phyloP scores from a whole-genome alignment of 2,888 invertebrate genomes.

The Drosophila merina region DNA sequence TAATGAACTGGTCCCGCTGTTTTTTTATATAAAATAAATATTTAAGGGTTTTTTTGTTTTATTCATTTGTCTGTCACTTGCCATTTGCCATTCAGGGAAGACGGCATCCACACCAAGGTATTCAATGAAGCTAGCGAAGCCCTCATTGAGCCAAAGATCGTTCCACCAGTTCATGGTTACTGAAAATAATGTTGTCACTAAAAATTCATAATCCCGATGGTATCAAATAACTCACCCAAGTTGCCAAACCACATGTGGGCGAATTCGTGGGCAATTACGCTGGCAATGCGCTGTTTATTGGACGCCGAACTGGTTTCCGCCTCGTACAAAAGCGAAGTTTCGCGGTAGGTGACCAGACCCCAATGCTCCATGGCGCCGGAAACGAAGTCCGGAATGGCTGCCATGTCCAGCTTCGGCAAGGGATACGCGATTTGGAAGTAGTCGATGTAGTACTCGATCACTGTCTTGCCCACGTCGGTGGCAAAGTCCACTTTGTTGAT shows the following conservation, averaged over 20 bases:
- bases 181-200: constrained; percentile 68
- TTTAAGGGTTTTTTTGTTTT: neutral
- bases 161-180: constrained; percentile 98
- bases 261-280: constrained; percentile 95
- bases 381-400: constrained; percentile 84
- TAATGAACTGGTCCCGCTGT: constrained; percentile 91
- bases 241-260: constrained; percentile 98
- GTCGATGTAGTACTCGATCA: constrained; percentile 92
- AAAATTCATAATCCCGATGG: neutral
- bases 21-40: constrained; percentile 73
- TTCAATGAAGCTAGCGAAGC: constrained; percentile 96
- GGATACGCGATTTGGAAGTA: constrained; percentile 95
- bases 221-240: constrained; percentile 86
- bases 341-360: constrained; percentile 95
- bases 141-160: constrained; percentile 96
- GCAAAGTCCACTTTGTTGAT: constrained; percentile 91
- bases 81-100: constrained; percentile 92
- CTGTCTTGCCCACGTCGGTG: constrained; percentile 88
- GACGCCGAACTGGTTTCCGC: constrained; percentile 88
- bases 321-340: constrained; percentile 92
- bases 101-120: constrained; percentile 90
- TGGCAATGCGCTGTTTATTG: constrained; percentile 91
- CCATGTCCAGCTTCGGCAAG: constrained; percentile 91
- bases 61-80: constrained; percentile 76
- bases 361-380: constrained; percentile 98